Conservation (phyloP, 2,888 invertebrate species). For the Campopleginae sp. region DNA sequence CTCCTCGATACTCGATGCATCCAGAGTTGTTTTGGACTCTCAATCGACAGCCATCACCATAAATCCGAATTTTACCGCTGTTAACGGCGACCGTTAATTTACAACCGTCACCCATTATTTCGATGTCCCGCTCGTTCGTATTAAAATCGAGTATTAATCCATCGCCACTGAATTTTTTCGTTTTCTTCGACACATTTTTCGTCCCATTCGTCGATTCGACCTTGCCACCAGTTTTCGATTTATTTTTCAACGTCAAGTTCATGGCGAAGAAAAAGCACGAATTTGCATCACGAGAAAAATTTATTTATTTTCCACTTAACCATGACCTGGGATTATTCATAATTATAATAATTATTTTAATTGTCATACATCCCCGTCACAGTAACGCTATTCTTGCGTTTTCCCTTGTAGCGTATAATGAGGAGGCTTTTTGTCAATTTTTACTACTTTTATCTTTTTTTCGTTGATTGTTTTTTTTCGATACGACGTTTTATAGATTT, state of each 20-base stretch:
- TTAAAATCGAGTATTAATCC: slow-evolving; percentile 74
- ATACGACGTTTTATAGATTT: not conserved
- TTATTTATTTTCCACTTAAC: not conserved
- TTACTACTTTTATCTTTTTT: not conserved
- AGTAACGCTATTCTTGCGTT: not conserved
- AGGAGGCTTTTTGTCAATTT: not conserved
- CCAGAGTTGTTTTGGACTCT: slow-evolving; percentile 74
- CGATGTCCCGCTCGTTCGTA: slow-evolving; percentile 74
- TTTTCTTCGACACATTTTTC: slow-evolving; percentile 9
- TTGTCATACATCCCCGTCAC: not conserved
- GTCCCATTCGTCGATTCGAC: slow-evolving; percentile 2
- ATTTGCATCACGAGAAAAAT: not conserved
- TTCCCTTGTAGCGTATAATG: not conserved
- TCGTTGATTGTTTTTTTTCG: not conserved
- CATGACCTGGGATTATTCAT: not conserved
- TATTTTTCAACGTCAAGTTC: not conserved
- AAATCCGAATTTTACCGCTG: slow-evolving; percentile 74
- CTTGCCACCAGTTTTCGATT: not conserved
- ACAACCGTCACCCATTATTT: slow-evolving; percentile 79
- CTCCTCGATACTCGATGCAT: slow-evolving; percentile 77
- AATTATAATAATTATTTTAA: not conserved
- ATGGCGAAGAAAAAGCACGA: not conserved
- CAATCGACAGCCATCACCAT: slow-evolving; percentile 79
- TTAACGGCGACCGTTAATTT: slow-evolving; percentile 74
- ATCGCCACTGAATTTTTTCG: slow-evolving; percentile 74